Percentiles rank a stretch among this genome's conserved stretches.
These are phyloP conservation scores for Ophion ellenae DNA, from an alignment of 2,888 invertebrate species.

Conservation along the genomic window DNA sequence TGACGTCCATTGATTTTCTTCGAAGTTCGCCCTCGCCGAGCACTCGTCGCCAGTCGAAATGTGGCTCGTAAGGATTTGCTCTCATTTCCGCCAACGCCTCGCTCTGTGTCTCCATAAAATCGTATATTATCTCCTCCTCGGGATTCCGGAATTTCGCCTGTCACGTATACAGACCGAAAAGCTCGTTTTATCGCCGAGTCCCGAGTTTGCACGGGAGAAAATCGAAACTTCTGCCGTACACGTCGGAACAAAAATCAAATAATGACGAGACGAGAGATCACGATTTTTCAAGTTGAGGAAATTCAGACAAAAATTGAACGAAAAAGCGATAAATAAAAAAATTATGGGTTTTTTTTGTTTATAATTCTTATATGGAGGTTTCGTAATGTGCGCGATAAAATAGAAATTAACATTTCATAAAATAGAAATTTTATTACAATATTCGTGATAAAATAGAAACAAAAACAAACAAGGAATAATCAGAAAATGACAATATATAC, in stretches of 20 bases:
- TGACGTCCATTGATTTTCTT: conserved; percentile 83
- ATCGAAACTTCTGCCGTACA: background rate
- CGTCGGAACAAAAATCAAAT: background rate
- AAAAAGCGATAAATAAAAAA: background rate
- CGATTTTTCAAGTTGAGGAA: background rate
- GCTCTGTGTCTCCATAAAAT: conserved; percentile 72
- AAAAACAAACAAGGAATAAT: too few species aligned
- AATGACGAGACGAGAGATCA: background rate
- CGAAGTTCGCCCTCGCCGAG: conserved; percentile 85
- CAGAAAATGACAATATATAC: too few species aligned
- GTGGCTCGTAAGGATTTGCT: conserved; percentile 84
- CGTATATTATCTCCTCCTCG: conserved; percentile 73
- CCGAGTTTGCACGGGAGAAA: background rate
- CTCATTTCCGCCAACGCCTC: conserved; percentile 83
- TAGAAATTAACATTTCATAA: too few species aligned
- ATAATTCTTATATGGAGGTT: too few species aligned
- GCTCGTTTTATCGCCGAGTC: background rate
- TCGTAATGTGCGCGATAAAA: too few species aligned
- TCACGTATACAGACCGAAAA: background rate
- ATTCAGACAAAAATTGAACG: background rate
- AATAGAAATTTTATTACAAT: too few species aligned
- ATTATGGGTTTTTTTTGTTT: too few species aligned
- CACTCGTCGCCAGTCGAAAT: conserved; percentile 86
- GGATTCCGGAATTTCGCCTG: conserved; percentile 59
- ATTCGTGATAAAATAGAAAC: too few species aligned